Base-by-base conservation (phyloP, 1,140 invertebrate species). In the Holcopasites calliopsidis region DNA sequence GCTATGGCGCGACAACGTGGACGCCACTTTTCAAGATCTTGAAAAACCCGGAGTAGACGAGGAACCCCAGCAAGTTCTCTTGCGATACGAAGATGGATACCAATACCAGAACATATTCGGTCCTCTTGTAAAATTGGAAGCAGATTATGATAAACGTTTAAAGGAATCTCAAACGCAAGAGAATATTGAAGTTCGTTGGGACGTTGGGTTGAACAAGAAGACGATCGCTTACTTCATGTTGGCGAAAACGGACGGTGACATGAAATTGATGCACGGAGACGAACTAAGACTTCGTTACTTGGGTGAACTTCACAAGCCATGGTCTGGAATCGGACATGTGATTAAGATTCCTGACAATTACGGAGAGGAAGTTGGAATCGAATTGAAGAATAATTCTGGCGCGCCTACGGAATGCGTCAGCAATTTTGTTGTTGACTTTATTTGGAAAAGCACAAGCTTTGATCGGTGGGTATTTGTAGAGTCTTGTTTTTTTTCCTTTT, bases 261-360 rank as follows among this genome's bases (percentile, higher is more conserved):
- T 99, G 97, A 97, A 99, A 90, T 90, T 99, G n/a, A 99, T 99
- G 98, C 98, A 99, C 87, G 99, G 99, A 23, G 99, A 99, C 93
- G 99, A 99, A 91, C 90, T 99, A 26, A 93, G 97, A 76, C 92
- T 99, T 40, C 95, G 98, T 77, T 99, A 99, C 88, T 93, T 98
- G 6, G 98, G 98, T 5, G 98, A 99, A 88, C 88, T 97, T 77
- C 97, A 98, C 86, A 98, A 97, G 86, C 93, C 96, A 0, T 99
- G 99, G 98, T 96, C 95, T 38, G 98, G 98, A 31, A 96, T 99
- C 33, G 99, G 99, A 0, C 96, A 97, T 80, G 98, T 99, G 26
- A 99, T 99, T 83, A 99, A 99, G 92, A 98, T 99, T 74, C 98
- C 99, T 0, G 99, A 99, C 88, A 99, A 99, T 92, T 99, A 97